A percentile compares a stretch with the other conserved stretches of the same genome.
Conservation (phyloP, 1,140 invertebrate genomes). For the Coenobita brevimanus region DNA sequence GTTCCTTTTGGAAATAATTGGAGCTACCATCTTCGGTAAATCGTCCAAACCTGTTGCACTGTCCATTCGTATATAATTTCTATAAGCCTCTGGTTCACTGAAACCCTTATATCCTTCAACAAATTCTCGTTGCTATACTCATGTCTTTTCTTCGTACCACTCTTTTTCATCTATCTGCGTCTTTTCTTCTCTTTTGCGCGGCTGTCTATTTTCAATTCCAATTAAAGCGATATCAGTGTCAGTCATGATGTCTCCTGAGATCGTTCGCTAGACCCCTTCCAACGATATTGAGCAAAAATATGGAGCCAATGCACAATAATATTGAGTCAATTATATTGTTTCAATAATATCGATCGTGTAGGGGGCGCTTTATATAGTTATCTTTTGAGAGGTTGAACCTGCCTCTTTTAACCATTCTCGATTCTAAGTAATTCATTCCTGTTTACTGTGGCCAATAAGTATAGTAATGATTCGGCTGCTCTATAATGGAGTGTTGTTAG, state of each 20-base stretch:
- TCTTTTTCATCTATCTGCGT: constrained; percentile 20
- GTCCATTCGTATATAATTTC: constrained; percentile 30
- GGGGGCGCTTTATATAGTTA: too few relatives aligned
- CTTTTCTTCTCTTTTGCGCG: constrained; percentile 22
- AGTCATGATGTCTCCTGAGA: constrained; percentile 35
- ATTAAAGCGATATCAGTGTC: constrained; percentile 35
- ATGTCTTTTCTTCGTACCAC: constrained; percentile 44
- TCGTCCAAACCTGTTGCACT: constrained; percentile 19
- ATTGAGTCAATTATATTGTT: neutral
- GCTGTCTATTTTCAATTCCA: constrained; percentile 25
- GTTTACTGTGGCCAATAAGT: too few relatives aligned
- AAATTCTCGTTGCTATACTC: constrained; percentile 33
- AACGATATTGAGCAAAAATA: too few relatives aligned
- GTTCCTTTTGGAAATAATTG: constrained; percentile 24
- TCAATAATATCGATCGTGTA: too few relatives aligned
- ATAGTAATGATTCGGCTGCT: too few relatives aligned
- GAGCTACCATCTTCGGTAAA: constrained; percentile 45
- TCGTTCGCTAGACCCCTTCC: too few relatives aligned
- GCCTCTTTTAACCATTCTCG: too few relatives aligned
- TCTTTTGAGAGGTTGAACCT: too few relatives aligned
- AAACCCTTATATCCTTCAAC: constrained; percentile 25
- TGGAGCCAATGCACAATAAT: constrained; percentile 32
- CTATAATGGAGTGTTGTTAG: too few relatives aligned
- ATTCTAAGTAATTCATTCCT: too few relatives aligned
- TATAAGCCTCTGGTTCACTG: constrained; percentile 27